Base-by-base conservation (phyloP, 2,888 invertebrate genomes). In the Ectemnius continuus region DNA sequence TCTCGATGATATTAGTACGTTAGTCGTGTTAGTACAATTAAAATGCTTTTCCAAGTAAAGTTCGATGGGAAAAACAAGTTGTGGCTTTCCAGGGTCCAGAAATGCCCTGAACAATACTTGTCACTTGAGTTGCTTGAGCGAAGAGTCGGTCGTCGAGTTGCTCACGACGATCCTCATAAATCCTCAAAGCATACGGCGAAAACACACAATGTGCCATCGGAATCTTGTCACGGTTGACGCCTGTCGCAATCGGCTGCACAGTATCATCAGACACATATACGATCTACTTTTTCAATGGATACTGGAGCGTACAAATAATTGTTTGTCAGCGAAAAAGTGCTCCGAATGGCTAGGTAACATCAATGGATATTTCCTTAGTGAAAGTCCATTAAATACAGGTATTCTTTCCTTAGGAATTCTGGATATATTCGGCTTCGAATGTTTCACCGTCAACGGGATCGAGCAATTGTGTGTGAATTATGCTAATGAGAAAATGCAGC, bases 361-460 rank as follows among this genome's bases (percentile, higher is more conserved):
- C 14, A 20, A 4, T 6, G 18, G 36, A 28, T 23, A 20, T 52
- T n/a, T 23, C n/a, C 13, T 23, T 23, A 23, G 23, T 23, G 3
- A 3, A 23, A 23, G 23, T 3, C 23, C 0, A 23, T 57, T 56
- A 58, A 28, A 28, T 11, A 6, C 23, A 0, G 13, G 3, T 70
- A 52, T 52, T 3, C 16, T 52, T 52, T 5, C 16, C 79, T 59
- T 56, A 90, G 91, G 90, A 8, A 87, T 91, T 65, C 69, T 91
- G 14, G 91, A 91, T 63, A 86, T 91, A 69, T 91, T 90, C 74
- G 91, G 91, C 46, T 91, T 91, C 56, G 91, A 91, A 80, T 80
- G 83, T 2, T 90, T 91, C 62, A 68, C 82, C 1, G 77, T 74
- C 47, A 91, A 91, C 69, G 84, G 84, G 2, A 81, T 88, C 28